A percentile compares a stretch with the other conserved stretches of the same genome.
phyloP scores from a whole-genome alignment of 2,113 vertebrate species.

The Puntigrus tetrazona region DNA sequence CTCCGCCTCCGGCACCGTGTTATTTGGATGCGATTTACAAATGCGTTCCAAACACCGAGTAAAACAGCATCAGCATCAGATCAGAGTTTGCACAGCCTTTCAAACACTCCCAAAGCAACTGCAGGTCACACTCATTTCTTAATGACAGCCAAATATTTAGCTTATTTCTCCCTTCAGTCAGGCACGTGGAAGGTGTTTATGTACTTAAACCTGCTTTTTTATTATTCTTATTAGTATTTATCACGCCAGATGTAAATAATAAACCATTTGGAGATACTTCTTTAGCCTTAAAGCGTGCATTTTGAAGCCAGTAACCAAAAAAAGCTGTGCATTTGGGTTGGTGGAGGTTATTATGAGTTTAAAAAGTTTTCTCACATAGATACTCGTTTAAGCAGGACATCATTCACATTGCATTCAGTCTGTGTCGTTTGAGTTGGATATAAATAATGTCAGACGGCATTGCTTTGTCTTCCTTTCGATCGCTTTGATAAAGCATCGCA shows the following conservation, averaged over 20 bases:
- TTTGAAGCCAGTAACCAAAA: background rate
- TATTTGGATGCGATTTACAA: conserved; percentile 72
- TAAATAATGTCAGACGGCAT: background rate
- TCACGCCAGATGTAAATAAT: background rate
- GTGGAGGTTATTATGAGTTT: background rate
- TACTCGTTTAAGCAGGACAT: background rate
- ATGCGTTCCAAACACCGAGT: conserved; percentile 70
- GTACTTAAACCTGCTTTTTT: background rate
- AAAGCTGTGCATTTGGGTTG: background rate
- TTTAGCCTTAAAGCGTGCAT: background rate
- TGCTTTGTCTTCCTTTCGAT: background rate
- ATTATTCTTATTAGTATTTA: background rate
- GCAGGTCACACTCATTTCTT: conserved; percentile 14
- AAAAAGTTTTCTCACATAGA: background rate
- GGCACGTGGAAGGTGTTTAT: background rate
- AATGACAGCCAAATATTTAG: conserved; percentile 33
- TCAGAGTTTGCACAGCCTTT: conserved; percentile 25
- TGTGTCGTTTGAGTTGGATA: background rate
- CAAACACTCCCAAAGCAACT: conserved; percentile 27
- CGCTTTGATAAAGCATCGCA: background rate
- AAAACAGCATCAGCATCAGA: conserved; percentile 66
- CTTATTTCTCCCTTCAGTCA: conserved; percentile 9
- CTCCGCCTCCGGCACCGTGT: conserved; percentile 37
- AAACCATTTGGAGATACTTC: background rate
- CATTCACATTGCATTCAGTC: background rate